These are phyloP conservation scores for Drosophila lacicola DNA, from an alignment of 2,888 invertebrate species.

Conservation along the genomic window DNA sequence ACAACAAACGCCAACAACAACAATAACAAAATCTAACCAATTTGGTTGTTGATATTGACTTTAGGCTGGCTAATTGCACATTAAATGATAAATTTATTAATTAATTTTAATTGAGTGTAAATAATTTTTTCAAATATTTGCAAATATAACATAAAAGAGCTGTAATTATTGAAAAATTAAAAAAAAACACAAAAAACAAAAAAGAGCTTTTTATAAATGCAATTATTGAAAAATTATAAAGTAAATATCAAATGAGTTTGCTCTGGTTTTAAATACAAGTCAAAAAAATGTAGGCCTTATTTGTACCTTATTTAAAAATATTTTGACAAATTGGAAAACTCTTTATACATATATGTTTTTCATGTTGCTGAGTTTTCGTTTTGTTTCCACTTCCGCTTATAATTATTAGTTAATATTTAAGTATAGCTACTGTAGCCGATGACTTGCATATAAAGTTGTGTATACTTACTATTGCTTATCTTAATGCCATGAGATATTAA, in stretches of 20 bases:
- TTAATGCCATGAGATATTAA: conserved; percentile 92
- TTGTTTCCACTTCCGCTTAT: background rate
- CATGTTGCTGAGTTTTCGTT: too few species aligned
- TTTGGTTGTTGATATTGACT: conserved; percentile 77
- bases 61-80: conserved; percentile 68
- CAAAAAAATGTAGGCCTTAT: too few species aligned
- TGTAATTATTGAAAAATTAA: too few species aligned
- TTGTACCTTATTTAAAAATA: too few species aligned
- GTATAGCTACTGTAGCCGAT: background rate
- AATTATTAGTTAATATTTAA: background rate
- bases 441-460: conserved; percentile 14
- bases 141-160: too few species aligned
- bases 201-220: too few species aligned
- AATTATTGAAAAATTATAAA: too few species aligned
- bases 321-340: too few species aligned
- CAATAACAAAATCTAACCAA: conserved; percentile 36
- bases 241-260: too few species aligned
- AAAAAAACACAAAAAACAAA: background rate
- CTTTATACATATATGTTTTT: too few species aligned
- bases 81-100: conserved; percentile 48
- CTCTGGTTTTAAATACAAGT: too few species aligned
- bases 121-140: too few species aligned
- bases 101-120: conserved; percentile 17
- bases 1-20: conserved; percentile 36
- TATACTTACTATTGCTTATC: conserved; percentile 91